Percentiles rank a stretch among this genome's conserved stretches.
Conservation (phyloP, 2,888 invertebrate species). For the Herminia tarsipennalis region DNA sequence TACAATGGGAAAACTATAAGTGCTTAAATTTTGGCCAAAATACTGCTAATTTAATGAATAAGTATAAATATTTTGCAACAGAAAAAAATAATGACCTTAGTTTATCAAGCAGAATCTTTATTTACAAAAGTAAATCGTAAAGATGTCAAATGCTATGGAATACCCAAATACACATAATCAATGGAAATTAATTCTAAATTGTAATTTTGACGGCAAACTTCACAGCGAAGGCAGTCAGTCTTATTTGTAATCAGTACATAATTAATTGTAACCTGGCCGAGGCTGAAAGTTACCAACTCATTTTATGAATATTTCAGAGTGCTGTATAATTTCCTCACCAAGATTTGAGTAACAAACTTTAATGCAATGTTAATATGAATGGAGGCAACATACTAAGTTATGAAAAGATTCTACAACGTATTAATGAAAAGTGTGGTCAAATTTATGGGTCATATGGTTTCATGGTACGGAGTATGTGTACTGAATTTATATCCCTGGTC, state of each 20-base stretch:
- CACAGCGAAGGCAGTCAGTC: conserved; percentile 8
- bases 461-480: too few species aligned
- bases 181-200: background rate
- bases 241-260: conserved; percentile 38
- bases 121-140: too few species aligned
- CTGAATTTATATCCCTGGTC: too few species aligned
- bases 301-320: conserved; percentile 44
- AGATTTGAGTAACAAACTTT: conserved; percentile 38
- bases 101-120: too few species aligned
- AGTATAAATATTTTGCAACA: too few species aligned
- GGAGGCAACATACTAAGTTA: conserved; percentile 1
- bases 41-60: too few species aligned
- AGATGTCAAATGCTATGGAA: too few species aligned
- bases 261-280: conserved; percentile 28
- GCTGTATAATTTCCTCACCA: conserved; percentile 34
- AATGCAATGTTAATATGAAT: conserved; percentile 32
- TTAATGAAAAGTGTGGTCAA: too few species aligned
- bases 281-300: conserved; percentile 21
- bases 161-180: background rate
- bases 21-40: too few species aligned
- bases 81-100: too few species aligned
- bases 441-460: too few species aligned
- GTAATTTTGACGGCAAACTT: conserved; percentile 12
- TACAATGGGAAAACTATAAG: too few species aligned
- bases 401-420: background rate